These are phyloP conservation scores for Aphaenogaster ashmeadi DNA, from an alignment of 1,140 invertebrate species.

Conservation along the genomic window DNA sequence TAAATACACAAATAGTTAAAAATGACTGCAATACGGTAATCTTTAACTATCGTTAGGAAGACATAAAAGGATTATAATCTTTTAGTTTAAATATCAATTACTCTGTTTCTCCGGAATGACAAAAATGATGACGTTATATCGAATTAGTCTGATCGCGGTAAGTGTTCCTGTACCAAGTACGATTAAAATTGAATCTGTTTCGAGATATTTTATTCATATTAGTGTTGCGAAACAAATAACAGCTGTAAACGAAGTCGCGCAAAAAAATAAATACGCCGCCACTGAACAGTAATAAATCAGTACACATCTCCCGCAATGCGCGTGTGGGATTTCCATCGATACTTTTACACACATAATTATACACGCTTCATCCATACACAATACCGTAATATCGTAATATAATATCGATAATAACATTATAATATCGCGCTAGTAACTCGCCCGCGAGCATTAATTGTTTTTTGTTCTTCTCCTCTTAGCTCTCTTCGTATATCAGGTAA, in stretches of 20 bases:
- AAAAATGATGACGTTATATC: background rate
- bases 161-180: background rate
- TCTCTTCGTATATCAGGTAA: conserved; percentile 61
- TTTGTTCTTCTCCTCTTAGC: conserved; percentile 58
- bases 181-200: background rate
- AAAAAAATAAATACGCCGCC: conserved; percentile 48
- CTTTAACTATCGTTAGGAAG: background rate
- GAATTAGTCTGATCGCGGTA: conserved; percentile 5
- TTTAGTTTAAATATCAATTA: background rate
- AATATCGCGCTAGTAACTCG: conserved; percentile 84
- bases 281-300: conserved; percentile 57
- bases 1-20: background rate
- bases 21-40: background rate
- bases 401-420: conserved; percentile 66
- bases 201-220: background rate
- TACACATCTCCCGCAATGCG: conserved; percentile 8
- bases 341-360: conserved; percentile 73
- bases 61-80: conserved; percentile 1
- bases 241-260: background rate
- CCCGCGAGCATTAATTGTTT: conserved; percentile 82
- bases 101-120: background rate
- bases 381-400: conserved; percentile 46
- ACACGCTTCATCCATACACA: conserved; percentile 71
- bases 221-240: background rate
- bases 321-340: conserved; percentile 56